A percentile compares a stretch with the other conserved stretches of the same genome.
These are phyloP conservation scores for Hestina assimilis DNA, from an alignment of 1,140 invertebrate species.

Conservation along the genomic window DNA sequence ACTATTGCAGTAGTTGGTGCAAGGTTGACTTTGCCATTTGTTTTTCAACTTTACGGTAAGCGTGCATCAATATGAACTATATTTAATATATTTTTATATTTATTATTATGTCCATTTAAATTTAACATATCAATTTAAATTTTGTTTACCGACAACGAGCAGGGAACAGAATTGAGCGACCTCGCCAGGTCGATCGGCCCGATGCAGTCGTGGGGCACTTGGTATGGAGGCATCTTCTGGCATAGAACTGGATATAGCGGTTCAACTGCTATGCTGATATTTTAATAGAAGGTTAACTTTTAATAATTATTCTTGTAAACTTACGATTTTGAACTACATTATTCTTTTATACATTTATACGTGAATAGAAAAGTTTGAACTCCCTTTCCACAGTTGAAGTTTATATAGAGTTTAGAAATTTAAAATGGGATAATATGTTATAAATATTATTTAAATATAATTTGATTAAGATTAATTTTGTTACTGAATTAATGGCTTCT, in stretches of 20 bases:
- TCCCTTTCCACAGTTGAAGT: too few relatives aligned
- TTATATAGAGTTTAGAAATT: too few relatives aligned
- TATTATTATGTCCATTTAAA: background rate
- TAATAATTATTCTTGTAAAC: too few relatives aligned
- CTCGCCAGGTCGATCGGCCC: conserved; percentile 92
- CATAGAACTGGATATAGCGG: conserved; percentile 89
- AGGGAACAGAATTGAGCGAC: conserved; percentile 91
- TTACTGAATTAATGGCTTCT: too few relatives aligned
- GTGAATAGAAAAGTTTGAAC: too few relatives aligned
- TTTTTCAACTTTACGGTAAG: conserved; percentile 64
- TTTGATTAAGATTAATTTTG: too few relatives aligned
- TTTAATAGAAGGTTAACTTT: too few relatives aligned
- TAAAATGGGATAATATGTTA: background rate
- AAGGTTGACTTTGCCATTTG: conserved; percentile 71
- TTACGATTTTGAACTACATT: too few relatives aligned
- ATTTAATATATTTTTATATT: background rate
- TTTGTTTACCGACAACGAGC: conserved; percentile 85
- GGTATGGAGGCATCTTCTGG: conserved; percentile 75
- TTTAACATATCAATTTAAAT: background rate
- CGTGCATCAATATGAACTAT: conserved; percentile 32
- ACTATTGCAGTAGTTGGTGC: conserved; percentile 58
- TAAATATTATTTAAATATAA: conserved; percentile 8
- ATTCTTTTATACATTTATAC: too few relatives aligned
- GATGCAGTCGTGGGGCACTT: conserved; percentile 70
- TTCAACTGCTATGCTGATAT: conserved; percentile 92